Conservation (phyloP, 2,888 invertebrate genomes). For the Sinelater perroti region DNA sequence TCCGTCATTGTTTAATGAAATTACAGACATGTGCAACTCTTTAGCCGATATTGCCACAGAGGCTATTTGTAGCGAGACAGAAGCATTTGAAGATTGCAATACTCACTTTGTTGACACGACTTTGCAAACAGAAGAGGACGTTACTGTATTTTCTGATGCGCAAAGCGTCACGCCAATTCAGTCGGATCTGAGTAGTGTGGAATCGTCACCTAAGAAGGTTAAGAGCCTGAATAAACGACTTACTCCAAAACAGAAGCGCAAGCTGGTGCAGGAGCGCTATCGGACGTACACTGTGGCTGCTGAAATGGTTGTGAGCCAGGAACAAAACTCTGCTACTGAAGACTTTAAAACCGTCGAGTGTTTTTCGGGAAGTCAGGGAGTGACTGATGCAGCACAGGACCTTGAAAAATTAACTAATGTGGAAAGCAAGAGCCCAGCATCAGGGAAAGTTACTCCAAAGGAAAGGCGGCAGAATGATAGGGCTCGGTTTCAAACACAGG, state of each 20-base stretch:
- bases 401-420: conserved; percentile 1
- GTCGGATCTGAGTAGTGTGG: conserved; percentile 78
- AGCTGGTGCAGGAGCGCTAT: conserved; percentile 79
- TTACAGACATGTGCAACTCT: conserved; percentile 66
- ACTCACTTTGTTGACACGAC: conserved; percentile 63
- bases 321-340: conserved; percentile 48
- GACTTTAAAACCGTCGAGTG: conserved; percentile 45
- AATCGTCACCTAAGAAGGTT: conserved; percentile 74
- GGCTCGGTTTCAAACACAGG: conserved; percentile 76
- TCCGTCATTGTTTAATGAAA: conserved; percentile 76
- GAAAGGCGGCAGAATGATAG: conserved; percentile 73
- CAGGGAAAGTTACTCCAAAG: conserved; percentile 67
- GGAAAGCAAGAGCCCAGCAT: conserved; percentile 1
- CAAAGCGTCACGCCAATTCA: conserved; percentile 70
- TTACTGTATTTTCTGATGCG: conserved; percentile 62
- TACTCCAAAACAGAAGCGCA: conserved; percentile 82
- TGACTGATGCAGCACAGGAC: conserved; percentile 22
- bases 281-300: conserved; percentile 84
- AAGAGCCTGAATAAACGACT: conserved; percentile 62
- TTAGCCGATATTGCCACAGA: conserved; percentile 65
- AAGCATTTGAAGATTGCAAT: conserved; percentile 63
- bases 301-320: conserved; percentile 63
- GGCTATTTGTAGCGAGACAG: conserved; percentile 66
- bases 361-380: conserved; percentile 44
- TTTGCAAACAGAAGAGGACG: conserved; percentile 53